A percentile compares a stretch with the other conserved stretches of the same genome.
Conservation (phyloP, 2,113 vertebrate species). For the Puntigrus tetrazona region DNA sequence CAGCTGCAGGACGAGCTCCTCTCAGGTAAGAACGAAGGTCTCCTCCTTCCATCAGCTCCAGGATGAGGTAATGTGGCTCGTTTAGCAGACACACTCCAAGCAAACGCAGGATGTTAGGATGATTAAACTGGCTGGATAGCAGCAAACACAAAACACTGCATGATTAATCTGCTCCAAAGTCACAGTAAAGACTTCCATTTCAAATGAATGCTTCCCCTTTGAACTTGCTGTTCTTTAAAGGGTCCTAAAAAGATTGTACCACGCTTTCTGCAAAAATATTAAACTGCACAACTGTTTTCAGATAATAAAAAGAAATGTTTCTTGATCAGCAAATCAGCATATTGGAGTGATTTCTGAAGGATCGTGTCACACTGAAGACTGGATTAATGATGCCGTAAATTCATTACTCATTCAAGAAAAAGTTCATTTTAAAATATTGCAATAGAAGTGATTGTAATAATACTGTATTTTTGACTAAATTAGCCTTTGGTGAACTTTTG, state of each 20-base stretch:
- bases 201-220: neutral
- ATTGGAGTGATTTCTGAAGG: neutral
- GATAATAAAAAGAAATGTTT: neutral
- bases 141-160: neutral
- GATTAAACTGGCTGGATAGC: constrained; percentile 75
- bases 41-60: constrained; percentile 81
- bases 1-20: constrained; percentile 64
- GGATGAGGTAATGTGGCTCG: constrained; percentile 78
- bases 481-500: neutral
- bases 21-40: constrained; percentile 77
- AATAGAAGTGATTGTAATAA: neutral
- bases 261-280: neutral
- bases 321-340: neutral
- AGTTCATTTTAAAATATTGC: neutral
- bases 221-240: neutral
- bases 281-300: neutral
- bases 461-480: neutral
- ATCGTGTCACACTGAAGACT: neutral
- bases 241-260: neutral
- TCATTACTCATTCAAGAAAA: too few relatives aligned
- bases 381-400: neutral
- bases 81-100: constrained; percentile 75
- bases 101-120: constrained; percentile 79
- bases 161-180: neutral
- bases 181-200: neutral